These are phyloP conservation scores for Echinometra lucunter DNA, from an alignment of 53 echinoderm and acorn worm genomes.

Conservation along the genomic window DNA sequence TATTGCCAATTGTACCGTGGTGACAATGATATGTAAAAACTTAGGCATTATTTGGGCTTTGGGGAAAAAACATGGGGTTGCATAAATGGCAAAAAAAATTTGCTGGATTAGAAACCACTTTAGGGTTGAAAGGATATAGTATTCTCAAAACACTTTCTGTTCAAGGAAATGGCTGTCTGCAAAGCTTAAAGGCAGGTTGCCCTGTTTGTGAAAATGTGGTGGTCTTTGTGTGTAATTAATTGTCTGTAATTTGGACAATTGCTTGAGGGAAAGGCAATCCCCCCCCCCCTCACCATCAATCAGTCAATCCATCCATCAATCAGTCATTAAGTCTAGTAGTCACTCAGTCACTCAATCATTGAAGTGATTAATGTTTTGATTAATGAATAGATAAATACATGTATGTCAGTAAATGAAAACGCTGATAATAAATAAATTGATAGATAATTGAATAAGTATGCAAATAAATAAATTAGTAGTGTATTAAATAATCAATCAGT, in stretches of 20 bases:
- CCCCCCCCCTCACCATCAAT: background rate
- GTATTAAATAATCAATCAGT: no score
- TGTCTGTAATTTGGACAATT: background rate
- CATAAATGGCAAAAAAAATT: background rate
- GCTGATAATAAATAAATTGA: no score
- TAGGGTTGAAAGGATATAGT: background rate
- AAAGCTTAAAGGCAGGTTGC: background rate
- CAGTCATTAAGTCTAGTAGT: no score
- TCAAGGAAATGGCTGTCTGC: conserved; percentile 29
- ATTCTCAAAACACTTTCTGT: background rate
- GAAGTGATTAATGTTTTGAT: no score
- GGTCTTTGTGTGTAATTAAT: background rate
- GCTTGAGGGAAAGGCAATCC: background rate
- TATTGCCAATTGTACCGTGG: background rate
- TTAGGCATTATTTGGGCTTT: background rate
- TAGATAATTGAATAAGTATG: no score
- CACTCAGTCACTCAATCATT: no score
- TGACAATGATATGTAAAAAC: background rate
- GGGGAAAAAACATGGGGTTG: background rate
- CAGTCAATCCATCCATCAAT: no score
- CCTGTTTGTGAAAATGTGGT: background rate
- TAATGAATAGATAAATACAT: no score
- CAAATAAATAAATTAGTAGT: no score
- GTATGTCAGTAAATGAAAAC: no score
- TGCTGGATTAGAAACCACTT: background rate